Conservation (phyloP, 2,797 vertebrate genomes). For the Corythornis leucogaster region DNA sequence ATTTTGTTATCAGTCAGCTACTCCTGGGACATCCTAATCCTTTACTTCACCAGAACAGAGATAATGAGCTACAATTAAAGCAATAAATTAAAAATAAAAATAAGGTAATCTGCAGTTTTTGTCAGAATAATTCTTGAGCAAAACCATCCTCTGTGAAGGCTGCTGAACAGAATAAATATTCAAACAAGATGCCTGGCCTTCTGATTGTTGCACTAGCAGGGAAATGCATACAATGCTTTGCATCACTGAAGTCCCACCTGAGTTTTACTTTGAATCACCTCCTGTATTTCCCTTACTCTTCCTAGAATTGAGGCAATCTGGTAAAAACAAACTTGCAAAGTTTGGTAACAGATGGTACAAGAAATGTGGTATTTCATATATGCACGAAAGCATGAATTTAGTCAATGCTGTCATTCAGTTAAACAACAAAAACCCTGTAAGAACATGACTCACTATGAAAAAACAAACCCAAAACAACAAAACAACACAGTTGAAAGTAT, state of each 20-base stretch:
- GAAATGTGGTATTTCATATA: background rate
- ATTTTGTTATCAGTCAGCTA: slow-evolving; percentile 42
- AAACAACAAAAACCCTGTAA: background rate
- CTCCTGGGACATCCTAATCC: slow-evolving; percentile 27
- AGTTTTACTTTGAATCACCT: background rate
- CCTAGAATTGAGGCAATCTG: slow-evolving; percentile 13
- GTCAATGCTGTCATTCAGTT: background rate
- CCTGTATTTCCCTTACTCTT: background rate
- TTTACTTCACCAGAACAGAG: slow-evolving; percentile 9
- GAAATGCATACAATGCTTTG: background rate
- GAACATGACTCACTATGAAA: background rate
- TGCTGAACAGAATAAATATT: background rate
- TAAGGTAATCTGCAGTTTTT: background rate
- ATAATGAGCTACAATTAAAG: slow-evolving; percentile 56
- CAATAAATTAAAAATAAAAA: background rate
- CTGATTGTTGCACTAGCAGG: background rate
- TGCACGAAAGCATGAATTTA: background rate
- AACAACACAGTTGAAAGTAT: background rate
- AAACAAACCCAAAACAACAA: background rate
- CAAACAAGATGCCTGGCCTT: background rate
- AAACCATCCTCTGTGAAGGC: background rate
- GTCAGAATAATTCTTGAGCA: background rate
- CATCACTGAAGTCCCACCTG: background rate
- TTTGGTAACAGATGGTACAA: slow-evolving; percentile 25
- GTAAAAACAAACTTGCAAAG: background rate